Conservation (phyloP, 2,113 vertebrate species). For the Oreocharis arfaki region DNA sequence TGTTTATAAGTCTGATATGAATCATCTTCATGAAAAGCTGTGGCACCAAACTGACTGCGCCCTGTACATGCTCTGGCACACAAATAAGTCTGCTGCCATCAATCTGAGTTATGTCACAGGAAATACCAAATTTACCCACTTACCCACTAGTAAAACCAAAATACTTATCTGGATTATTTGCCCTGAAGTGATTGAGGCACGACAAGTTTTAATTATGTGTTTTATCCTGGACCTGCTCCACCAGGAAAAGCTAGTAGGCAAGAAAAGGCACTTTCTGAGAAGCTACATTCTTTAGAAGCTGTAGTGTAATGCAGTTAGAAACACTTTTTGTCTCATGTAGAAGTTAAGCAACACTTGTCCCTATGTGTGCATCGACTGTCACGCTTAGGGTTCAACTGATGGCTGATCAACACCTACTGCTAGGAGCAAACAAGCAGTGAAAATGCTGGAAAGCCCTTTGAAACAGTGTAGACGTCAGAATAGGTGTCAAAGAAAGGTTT, state of each 20-base stretch:
- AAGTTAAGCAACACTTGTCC: background rate
- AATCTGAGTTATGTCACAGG: conserved; percentile 2
- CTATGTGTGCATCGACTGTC: background rate
- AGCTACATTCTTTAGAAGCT: background rate
- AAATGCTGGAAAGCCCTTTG: background rate
- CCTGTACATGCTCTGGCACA: background rate
- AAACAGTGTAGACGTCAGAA: background rate
- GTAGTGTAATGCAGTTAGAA: background rate
- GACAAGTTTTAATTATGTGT: background rate
- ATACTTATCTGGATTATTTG: background rate
- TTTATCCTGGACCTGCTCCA: background rate
- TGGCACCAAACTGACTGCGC: background rate
- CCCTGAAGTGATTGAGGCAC: background rate
- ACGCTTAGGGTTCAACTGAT: background rate
- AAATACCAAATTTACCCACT: conserved; percentile 22
- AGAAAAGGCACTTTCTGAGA: background rate
- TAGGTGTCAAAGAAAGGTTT: background rate
- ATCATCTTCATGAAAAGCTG: conserved; percentile 18
- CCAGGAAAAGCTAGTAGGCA: background rate
- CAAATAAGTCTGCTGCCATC: background rate
- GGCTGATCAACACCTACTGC: background rate
- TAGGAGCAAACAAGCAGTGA: background rate
- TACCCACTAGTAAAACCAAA: background rate
- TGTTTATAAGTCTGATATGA: conserved; percentile 26
- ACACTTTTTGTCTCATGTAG: background rate